Percentiles rank a stretch among this genome's conserved stretches.
Conservation (phyloP, 2,113 vertebrate genomes). For the Hyla sarda region DNA sequence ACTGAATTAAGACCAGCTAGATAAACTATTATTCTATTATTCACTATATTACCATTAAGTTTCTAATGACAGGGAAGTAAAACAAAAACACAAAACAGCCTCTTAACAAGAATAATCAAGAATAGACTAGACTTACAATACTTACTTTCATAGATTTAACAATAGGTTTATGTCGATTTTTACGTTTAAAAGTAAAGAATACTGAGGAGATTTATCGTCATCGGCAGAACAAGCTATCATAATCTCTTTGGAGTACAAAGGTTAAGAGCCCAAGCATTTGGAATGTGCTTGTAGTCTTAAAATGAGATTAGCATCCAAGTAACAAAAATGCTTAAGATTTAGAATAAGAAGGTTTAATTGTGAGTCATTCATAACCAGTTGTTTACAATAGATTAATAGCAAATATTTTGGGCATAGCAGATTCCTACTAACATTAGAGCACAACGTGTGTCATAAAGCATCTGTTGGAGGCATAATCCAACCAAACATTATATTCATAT, state of each 20-base stretch:
- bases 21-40: too few relatives aligned
- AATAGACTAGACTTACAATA: too few relatives aligned
- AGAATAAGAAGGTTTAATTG: neutral
- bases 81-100: too few relatives aligned
- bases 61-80: too few relatives aligned
- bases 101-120: too few relatives aligned
- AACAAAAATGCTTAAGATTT: slow-evolving; percentile 7
- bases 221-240: neutral
- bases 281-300: neutral
- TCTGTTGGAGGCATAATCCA: slow-evolving; percentile 14
- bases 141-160: too few relatives aligned
- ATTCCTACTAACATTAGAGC: neutral
- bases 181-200: neutral
- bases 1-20: too few relatives aligned
- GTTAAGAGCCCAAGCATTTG: neutral
- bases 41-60: too few relatives aligned
- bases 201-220: neutral
- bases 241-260: neutral
- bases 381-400: neutral
- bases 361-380: neutral
- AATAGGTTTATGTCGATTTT: neutral
- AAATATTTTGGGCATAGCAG: neutral
- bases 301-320: neutral
- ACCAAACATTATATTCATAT: slow-evolving; percentile 18
- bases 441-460: slow-evolving; percentile 23